Percentiles rank a stretch among this genome's conserved stretches.
Evolutionary conservation across 2,113 vertebrate genomes (phyloP).

Genomic region (Emydura subglobosa): DNA sequence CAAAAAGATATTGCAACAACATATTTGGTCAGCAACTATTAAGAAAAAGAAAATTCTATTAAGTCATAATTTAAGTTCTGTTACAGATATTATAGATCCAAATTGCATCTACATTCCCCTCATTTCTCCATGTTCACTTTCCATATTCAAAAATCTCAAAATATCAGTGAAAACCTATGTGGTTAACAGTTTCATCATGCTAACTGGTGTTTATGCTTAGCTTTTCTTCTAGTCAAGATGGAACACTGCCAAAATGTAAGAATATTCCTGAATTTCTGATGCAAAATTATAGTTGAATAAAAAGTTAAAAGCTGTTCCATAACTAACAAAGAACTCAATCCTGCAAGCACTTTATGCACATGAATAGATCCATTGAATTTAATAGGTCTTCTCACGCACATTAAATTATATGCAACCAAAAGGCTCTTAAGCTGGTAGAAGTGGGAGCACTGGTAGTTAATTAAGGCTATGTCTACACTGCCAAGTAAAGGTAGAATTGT

Average conservation of each 20-base stretch:
- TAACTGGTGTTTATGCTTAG: background rate
- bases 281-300: background rate
- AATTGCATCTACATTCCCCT: background rate
- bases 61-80: no score
- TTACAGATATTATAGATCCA: background rate
- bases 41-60: no score
- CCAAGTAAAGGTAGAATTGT: no score
- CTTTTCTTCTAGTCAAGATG: background rate
- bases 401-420: background rate
- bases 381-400: background rate
- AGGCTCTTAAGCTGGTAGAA: background rate
- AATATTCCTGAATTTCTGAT: background rate
- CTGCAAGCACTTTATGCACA: no score
- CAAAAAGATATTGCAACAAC: constrained; percentile 45
- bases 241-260: background rate
- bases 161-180: background rate
- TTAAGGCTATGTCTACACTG: background rate
- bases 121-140: background rate
- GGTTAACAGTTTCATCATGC: background rate
- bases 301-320: background rate
- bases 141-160: background rate
- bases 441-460: background rate
- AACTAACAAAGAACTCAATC: background rate
- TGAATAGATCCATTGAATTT: background rate
- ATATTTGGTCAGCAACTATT: background rate